Conservation (phyloP, 2,888 invertebrate genomes). For the Sphinx pinastri region DNA sequence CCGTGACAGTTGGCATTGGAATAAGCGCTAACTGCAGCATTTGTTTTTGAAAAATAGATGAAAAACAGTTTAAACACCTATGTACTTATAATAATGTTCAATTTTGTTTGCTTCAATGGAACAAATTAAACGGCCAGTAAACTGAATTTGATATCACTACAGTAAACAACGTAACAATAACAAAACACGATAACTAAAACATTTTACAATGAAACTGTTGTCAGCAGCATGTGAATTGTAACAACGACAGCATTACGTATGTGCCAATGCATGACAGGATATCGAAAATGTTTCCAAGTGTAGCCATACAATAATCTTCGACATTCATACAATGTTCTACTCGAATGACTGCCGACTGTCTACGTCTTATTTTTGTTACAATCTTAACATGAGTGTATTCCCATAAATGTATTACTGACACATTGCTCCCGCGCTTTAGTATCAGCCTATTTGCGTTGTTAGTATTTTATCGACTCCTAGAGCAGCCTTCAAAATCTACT, state of each 20-base stretch:
- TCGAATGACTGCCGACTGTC: background rate
- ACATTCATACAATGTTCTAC: background rate
- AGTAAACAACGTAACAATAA: background rate
- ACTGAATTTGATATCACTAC: background rate
- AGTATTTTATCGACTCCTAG: too few relatives aligned
- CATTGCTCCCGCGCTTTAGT: too few relatives aligned
- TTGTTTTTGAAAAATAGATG: background rate
- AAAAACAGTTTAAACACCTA: background rate
- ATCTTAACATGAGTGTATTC: background rate
- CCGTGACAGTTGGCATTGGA: constrained; percentile 37
- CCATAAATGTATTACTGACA: too few relatives aligned
- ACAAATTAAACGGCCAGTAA: background rate
- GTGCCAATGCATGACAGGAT: background rate
- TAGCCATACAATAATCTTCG: background rate
- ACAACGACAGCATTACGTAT: background rate
- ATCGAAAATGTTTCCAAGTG: background rate
- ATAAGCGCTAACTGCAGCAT: background rate
- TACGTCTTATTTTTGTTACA: too few relatives aligned
- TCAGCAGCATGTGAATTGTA: background rate
- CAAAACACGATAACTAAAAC: background rate
- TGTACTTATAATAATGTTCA: background rate
- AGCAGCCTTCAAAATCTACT: too few relatives aligned
- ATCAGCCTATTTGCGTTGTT: too few relatives aligned
- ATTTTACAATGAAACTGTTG: background rate
- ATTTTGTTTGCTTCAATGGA: background rate